A percentile compares a stretch with the other conserved stretches of the same genome.
Conservation (phyloP, 2,888 invertebrate species). For the Calameuta idolon region DNA sequence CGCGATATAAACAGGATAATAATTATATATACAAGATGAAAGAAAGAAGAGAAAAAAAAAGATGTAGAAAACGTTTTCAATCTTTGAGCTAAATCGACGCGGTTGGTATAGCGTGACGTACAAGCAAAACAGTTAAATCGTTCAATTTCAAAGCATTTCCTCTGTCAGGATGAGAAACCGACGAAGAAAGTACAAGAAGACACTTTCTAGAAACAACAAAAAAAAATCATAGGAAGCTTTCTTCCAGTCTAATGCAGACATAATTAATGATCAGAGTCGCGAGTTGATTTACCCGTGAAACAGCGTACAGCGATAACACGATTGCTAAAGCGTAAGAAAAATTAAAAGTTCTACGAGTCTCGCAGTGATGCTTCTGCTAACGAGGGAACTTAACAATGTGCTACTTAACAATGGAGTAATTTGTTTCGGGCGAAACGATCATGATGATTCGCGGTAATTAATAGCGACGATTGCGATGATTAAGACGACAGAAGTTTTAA, state of each 20-base stretch:
- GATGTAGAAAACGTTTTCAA: constrained; percentile 15
- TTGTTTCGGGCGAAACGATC: neutral
- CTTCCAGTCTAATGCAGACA: neutral
- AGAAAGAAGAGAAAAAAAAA: constrained; percentile 15
- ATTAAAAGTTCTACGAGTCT: neutral
- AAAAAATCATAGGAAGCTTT: neutral
- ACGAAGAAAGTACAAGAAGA: neutral
- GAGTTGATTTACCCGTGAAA: neutral
- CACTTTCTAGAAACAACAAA: neutral
- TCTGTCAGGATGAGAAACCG: neutral
- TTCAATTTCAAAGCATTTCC: neutral
- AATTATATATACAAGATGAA: constrained; percentile 10
- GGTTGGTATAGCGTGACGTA: neutral
- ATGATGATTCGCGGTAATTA: neutral
- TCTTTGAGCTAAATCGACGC: neutral
- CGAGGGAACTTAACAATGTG: neutral
- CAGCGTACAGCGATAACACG: neutral
- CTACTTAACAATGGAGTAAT: neutral
- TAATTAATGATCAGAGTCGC: neutral
- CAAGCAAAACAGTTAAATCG: neutral
- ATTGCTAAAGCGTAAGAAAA: neutral
- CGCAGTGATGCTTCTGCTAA: neutral
- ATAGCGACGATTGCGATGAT: neutral
- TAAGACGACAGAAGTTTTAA: neutral
- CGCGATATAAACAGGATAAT: neutral